Base-by-base conservation (phyloP, 2,113 vertebrate genomes). In the Tupaia chinensis region DNA sequence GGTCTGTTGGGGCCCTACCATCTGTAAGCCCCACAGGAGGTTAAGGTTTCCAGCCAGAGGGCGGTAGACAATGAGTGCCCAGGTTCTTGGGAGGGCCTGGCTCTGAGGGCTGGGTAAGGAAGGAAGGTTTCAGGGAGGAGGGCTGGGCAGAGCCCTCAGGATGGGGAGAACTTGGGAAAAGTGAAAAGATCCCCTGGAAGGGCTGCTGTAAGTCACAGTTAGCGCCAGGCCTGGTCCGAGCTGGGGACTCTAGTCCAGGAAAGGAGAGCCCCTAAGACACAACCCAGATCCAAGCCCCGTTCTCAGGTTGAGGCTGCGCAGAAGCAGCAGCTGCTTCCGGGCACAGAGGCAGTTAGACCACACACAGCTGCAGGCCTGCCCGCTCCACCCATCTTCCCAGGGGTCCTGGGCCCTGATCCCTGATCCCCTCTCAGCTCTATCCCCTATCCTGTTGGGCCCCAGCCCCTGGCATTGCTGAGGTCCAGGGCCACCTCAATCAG, bases 221-320 rank as follows among this genome's bases (percentile, higher is more conserved):
- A 32, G 22, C 4, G 6, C 60, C 25, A 1, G 27, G 15, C 29
- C 79, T 54, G 58, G 68, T 17, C 44, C 7, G 76, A 6, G 10
- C n/a, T 9, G 2, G 60, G 63, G 12, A 65, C 16, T 1, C 54
- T 20, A 78, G 10, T 29, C 10, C 0, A 9, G 11, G 76, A 2
- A 5, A 22, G 81, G 70, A 72, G 63, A 23, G 29, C 20, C 6
- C 65, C 66, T 0, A 61, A 27, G 63, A 61, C 11, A 5, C 15
- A 1, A 7, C 19, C 53, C 22, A 17, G 99, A 7, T 98, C 98
- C 0, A 97, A 99, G 95, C 99, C 99, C 20, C 97, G 96, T 80
- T 98, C 98, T 81, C 99, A 99, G 34, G 97, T 99, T 86, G 98
- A 97, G 79, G 98, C 54, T 61, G 44, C 8, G 14, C 19, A 25